These are phyloP conservation scores for Drosophila kohkoa DNA, from an alignment of 1,140 invertebrate species.

Conservation along the genomic window DNA sequence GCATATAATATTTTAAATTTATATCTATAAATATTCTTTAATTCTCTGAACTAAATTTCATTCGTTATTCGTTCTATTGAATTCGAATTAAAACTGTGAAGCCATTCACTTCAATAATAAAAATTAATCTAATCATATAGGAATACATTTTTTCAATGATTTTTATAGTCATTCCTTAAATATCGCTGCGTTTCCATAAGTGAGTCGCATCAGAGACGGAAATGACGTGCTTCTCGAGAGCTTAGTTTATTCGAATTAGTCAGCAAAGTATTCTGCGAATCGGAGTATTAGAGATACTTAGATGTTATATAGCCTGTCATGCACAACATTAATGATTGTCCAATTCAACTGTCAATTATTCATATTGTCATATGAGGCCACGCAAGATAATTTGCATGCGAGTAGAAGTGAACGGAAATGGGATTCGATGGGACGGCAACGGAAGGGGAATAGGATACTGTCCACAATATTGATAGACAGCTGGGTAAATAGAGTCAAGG, in stretches of 20 bases:
- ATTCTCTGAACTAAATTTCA: no score
- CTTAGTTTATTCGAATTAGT: neutral
- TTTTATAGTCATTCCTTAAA: no score
- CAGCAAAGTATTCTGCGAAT: neutral
- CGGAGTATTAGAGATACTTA: constrained; percentile 3
- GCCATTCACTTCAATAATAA: no score
- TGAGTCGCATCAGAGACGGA: neutral
- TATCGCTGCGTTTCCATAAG: no score
- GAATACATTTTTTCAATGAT: no score
- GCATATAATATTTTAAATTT: no score
- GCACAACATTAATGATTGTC: constrained; percentile 29
- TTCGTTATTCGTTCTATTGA: no score
- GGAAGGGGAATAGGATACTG: constrained; percentile 6
- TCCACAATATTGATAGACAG: constrained; percentile 18
- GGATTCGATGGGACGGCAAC: neutral
- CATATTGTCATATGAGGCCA: constrained; percentile 15
- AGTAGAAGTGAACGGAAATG: neutral
- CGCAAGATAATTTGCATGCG: constrained; percentile 38
- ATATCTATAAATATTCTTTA: no score
- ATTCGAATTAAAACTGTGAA: no score
- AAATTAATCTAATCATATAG: no score
- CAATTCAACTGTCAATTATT: constrained; percentile 36
- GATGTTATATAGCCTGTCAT: constrained; percentile 9
- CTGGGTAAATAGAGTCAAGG: constrained; percentile 37
- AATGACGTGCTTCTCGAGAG: neutral